Evolutionary conservation across 2,888 invertebrate genomes (phyloP), one percentile per base, ranked within the genome.

Genomic region (Argyresthia albistria): DNA sequence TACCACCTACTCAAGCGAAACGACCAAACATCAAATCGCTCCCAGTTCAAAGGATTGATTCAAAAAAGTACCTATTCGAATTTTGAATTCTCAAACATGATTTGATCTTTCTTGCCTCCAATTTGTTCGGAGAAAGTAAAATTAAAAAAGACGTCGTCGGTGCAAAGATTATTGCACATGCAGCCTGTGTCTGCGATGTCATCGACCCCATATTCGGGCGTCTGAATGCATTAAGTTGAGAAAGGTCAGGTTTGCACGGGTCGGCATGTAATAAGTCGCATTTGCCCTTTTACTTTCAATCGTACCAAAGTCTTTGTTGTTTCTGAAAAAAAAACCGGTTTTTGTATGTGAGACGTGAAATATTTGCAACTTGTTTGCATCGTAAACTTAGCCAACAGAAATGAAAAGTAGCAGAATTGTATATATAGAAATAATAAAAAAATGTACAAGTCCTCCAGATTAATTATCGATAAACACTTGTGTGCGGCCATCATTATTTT

Each of bases 151-250:
- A 39, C 3, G n/a, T n/a, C n/a, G n/a, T 11, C 39, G 3, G 14
- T 3, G 3, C 39, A 39, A 39, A 39, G 39, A 39, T 9, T 9
- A 11, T 39, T 39, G 39, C 9, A 39, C 39, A 39, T 39, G 39
- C 39, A 39, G 39, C 39, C 70, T 65, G 64, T 65, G 62, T 62
- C 61, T 57, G 53, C 64, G 60, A 69, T 69, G 79, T 78, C 80
- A 71, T 65, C 68, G 81, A 76, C 77, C 82, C 67, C 65, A 76
- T 75, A 75, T 86, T 83, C 78, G 84, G 80, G 71, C 76, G 74
- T 66, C 72, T 68, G 73, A 50, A 73, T 66, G 71, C 71, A 76
- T 76, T 74, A 65, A 65, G 74, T 84, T 86, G 82, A 66, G 81
- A 76, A 84, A 86, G 86, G 86, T 86, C 84, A 86, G 79, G 74